Base-by-base conservation (phyloP, 2,888 invertebrate species). In the Campoplex nolae region DNA sequence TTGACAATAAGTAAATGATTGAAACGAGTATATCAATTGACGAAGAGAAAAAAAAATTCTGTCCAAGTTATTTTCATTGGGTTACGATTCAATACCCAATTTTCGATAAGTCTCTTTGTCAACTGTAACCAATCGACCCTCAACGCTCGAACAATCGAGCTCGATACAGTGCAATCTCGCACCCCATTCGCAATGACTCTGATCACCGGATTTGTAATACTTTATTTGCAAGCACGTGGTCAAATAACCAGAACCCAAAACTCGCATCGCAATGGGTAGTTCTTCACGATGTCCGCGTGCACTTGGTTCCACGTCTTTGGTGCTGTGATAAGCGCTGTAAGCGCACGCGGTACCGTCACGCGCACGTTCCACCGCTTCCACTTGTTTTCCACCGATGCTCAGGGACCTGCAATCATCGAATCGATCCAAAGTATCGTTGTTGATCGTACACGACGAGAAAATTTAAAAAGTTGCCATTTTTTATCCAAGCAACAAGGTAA, bases 161-260 rank as follows among this genome's bases (percentile, higher is more conserved):
- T 96, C 95, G 89, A 96, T 95, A 90, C 95, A 95, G 90, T 95
- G 95, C 2, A 96, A 92, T 23, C 95, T 93, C 42, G 95, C 95
- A 32, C 96, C 96, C 95, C 95, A 95, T 78, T 95, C 95, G 87
- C 95, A 95, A 91, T 95, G 95, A 67, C 95, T 95, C 54, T 94
- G 95, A 88, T 95, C 95, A 62, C 94, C 94, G 58, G 93, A 91
- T 83, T 95, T 95, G 92, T 96, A 96, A 88, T 95, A 95, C 91
- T 96, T 96, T 87, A 95, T 95, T 91, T 96, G 96, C 78, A 96
- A 92, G 83, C 95, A 94, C 56, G 95, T 95, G n/a, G 95, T 94
- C 84, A 96, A 92, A 79, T 94, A 94, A 71, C 95, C 95, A 48
- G 95, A 95, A 51, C 94, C 95, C 56, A 94, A 92, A 58, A 95